Percentiles rank a stretch among this genome's conserved stretches.
Evolutionary conservation across 2,797 vertebrate genomes (phyloP).

Genomic region (Diplodus puntazzo): DNA sequence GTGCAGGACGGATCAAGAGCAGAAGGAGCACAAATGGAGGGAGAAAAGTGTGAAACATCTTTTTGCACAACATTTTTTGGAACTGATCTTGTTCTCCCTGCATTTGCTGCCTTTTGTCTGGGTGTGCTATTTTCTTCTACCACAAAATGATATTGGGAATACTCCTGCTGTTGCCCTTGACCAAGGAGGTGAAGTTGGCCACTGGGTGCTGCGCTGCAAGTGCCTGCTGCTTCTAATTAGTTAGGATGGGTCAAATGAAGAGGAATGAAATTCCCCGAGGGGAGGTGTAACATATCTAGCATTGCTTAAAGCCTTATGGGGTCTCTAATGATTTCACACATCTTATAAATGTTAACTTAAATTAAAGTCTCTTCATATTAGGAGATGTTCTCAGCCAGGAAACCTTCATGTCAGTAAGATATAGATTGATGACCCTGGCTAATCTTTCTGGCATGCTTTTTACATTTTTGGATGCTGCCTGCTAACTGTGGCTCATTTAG

Average conservation of each 20-base stretch:
- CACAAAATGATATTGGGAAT: conserved; percentile 13
- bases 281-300: conserved; percentile 35
- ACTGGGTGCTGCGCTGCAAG: conserved; percentile 37
- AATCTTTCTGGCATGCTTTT: conserved; percentile 34
- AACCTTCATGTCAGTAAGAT: conserved; percentile 17
- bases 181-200: conserved; percentile 36
- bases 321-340: conserved; percentile 37
- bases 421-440: conserved; percentile 47
- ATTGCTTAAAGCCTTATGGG: conserved; percentile 38
- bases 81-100: neutral
- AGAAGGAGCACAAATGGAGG: conserved; percentile 9
- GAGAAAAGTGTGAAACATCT: conserved; percentile 11
- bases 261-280: conserved; percentile 39
- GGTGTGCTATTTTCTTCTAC: neutral
- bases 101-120: neutral
- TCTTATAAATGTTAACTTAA: conserved; percentile 24
- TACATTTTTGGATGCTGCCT: conserved; percentile 19
- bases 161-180: conserved; percentile 54
- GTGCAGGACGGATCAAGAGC: neutral
- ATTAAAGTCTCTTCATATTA: conserved; percentile 37
- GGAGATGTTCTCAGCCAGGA: conserved; percentile 27
- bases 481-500: conserved; percentile 27
- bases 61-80: neutral
- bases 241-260: conserved; percentile 50
- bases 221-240: conserved; percentile 61